A percentile compares a stretch with the other conserved stretches of the same genome.
phyloP scores from a whole-genome alignment of 2,888 invertebrate species.

The Stenotaenia linearis region DNA sequence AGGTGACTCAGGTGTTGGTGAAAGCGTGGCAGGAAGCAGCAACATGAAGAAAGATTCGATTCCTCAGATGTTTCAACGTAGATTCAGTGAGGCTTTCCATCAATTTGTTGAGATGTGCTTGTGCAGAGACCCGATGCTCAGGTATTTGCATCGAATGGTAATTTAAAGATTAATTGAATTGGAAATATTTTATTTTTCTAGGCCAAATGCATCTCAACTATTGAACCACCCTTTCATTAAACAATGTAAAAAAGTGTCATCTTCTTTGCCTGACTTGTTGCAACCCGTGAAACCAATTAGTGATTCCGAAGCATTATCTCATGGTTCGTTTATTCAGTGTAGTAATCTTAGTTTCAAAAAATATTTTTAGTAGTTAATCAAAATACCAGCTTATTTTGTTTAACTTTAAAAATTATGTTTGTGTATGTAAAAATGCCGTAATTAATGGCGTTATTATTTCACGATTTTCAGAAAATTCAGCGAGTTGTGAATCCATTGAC shows the following conservation, averaged over 20 bases:
- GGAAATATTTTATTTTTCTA: slow-evolving; percentile 30
- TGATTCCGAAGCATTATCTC: not conserved
- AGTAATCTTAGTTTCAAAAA: not conserved
- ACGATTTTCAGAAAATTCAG: not conserved
- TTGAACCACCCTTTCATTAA: slow-evolving; percentile 71
- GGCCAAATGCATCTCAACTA: slow-evolving; percentile 62
- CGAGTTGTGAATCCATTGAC: not conserved
- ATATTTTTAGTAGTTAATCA: not conserved
- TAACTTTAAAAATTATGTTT: not conserved
- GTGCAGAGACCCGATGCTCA: slow-evolving; percentile 60
- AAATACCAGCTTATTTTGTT: not conserved
- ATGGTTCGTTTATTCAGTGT: not conserved
- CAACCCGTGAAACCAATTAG: slow-evolving; percentile 58
- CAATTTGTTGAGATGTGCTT: slow-evolving; percentile 67
- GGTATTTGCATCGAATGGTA: slow-evolving; percentile 44
- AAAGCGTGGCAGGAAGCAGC: slow-evolving; percentile 50
- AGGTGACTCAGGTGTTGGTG: slow-evolving; percentile 53
- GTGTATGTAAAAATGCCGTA: not conserved
- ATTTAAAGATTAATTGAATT: not conserved
- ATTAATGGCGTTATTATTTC: not conserved
- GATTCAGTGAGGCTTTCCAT: slow-evolving; percentile 71
- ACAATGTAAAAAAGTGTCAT: slow-evolving; percentile 56
- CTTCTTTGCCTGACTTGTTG: slow-evolving; percentile 59
- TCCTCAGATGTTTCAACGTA: slow-evolving; percentile 49
- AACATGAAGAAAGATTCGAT: slow-evolving; percentile 38